Evolutionary conservation across 2,888 invertebrate species (phyloP).

Genomic region (Drosophila tanythrix): DNA sequence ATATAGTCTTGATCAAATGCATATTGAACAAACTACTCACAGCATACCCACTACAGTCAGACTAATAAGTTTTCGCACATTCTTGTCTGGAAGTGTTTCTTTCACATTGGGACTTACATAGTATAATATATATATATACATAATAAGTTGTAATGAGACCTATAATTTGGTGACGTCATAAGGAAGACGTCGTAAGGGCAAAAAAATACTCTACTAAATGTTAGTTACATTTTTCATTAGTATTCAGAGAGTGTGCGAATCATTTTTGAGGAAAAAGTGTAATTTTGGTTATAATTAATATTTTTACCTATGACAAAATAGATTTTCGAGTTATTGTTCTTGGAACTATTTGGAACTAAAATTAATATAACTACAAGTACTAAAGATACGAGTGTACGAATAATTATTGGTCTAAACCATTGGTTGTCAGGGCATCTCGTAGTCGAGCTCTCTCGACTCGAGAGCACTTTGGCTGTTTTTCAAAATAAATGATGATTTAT

Average conservation of each 20-base stretch:
- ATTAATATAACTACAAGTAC: background rate
- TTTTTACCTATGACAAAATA: background rate
- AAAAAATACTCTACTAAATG: background rate
- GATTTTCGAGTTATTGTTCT: background rate
- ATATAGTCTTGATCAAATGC: background rate
- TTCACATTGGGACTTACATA: too few relatives aligned
- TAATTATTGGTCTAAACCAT: background rate
- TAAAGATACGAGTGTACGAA: background rate
- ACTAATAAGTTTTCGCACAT: background rate
- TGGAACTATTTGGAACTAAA: background rate
- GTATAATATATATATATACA: too few relatives aligned
- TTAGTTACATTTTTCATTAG: background rate
- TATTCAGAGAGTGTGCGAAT: background rate
- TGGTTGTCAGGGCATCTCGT: background rate
- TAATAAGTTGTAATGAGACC: background rate
- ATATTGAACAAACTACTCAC: background rate
- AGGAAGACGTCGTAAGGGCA: fast-evolving
- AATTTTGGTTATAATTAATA: background rate
- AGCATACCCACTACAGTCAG: background rate
- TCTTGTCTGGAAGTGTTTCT: background rate
- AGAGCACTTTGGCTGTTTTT: background rate
- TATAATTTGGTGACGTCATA: background rate
- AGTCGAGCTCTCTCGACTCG: background rate
- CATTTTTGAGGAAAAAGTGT: background rate
- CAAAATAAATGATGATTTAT: constrained; percentile 82